Percentiles rank a stretch among this genome's conserved stretches.
These are phyloP conservation scores for Crotalus adamanteus DNA, from an alignment of 2,797 vertebrate species.

Conservation along the genomic window DNA sequence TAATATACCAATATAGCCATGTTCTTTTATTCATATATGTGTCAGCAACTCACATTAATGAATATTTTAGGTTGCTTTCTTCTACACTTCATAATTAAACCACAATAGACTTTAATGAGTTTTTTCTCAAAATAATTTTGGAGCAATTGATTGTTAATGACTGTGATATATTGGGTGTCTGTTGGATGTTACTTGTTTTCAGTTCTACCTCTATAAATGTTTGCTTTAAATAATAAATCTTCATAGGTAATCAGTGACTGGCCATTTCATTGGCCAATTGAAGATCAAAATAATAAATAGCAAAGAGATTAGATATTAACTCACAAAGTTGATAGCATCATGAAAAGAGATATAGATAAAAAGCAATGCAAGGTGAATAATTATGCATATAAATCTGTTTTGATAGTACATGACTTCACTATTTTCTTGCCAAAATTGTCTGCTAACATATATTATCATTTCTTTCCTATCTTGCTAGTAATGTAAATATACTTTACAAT, in stretches of 20 bases:
- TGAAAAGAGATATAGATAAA: neutral
- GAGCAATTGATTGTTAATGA: neutral
- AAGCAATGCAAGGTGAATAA: neutral
- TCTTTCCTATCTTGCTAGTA: neutral
- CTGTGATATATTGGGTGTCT: neutral
- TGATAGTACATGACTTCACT: neutral
- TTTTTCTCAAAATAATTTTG: neutral
- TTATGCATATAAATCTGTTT: neutral
- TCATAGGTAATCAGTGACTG: neutral
- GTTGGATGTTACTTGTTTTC: too few relatives aligned
- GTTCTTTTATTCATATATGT: neutral
- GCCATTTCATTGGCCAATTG: neutral
- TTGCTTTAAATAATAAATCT: neutral
- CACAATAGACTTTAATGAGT: neutral
- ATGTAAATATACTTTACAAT: neutral
- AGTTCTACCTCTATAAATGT: neutral
- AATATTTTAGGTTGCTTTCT: neutral
- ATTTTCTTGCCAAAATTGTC: neutral
- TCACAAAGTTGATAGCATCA: neutral
- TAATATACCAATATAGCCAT: neutral
- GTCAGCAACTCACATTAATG: neutral
- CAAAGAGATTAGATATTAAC: neutral
- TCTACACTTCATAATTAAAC: neutral
- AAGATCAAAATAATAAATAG: neutral
- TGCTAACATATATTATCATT: neutral